Base-by-base conservation (phyloP, 1,140 invertebrate genomes). In the Phortica variegata region DNA sequence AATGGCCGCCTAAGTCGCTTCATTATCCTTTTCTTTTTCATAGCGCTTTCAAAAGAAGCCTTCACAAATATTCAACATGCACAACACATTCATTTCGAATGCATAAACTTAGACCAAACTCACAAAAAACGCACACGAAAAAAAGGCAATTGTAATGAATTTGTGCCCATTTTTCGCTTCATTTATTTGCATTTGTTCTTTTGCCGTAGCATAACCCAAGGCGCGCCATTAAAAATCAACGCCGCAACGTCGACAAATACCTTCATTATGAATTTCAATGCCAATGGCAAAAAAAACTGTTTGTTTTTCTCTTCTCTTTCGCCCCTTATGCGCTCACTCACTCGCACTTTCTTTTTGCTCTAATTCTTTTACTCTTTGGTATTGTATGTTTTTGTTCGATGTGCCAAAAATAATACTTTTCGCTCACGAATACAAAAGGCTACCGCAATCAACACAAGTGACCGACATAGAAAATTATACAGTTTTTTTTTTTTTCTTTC, bases 221-320 rank as follows among this genome's bases (percentile, higher is more conserved):
- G 44, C 40, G 10, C 23, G 47, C 54, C 63, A 62, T 68, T 66
- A 68, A 66, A 66, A 66, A 68, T 68, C 63, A 66, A 66, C 63
- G 17, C 16, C 5, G 29, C 17, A 21, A 17, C 50, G 49, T 33
- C 52, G 51, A 66, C 63, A 34, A 66, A 54, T 66, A 60, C 54
- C 63, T 66, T 66, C 60, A 66, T 66, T 66, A 66, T 63, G 60
- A 65, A 60, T 9, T 13, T 34, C 36, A 49, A 20, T 47, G 47
- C 43, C 52, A 49, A 33, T 41, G 53, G 55, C 51, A 55, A 53
- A 56, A 47, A 57, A n/a, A n/a, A n/a, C n/a, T n/a, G n/a, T n/a
- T n/a, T n/a, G n/a, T n/a, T n/a, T n/a, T n/a, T n/a, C n/a, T n/a
- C n/a, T n/a, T n/a, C n/a, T n/a, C n/a, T n/a, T n/a, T n/a, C n/a